Evolutionary conservation across 2,113 vertebrate genomes (phyloP), one percentile per base, ranked within the genome.

Genomic region (Delphinus delphis): DNA sequence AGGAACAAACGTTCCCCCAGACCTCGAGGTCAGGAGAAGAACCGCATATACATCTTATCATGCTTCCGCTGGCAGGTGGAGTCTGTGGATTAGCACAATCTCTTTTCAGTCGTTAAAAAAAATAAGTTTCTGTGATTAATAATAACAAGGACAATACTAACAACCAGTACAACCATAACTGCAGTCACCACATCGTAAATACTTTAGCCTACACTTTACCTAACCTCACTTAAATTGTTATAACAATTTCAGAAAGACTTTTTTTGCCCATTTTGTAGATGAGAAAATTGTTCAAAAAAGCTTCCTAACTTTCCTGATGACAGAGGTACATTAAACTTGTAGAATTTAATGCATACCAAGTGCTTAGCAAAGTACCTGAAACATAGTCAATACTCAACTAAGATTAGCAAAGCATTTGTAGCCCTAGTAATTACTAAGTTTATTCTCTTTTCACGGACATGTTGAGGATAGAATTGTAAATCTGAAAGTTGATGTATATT

Each of bases 311-410:
- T 55, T 76, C 31, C 20, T 33, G 26, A 15, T 44, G 18, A 6
- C 3, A 38, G 44, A 67, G 53, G 60, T 4, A 9, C 53, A 71
- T 33, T 70, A 55, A 81, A 84, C 3, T 18, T 53, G n/a, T 6
- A 1, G 26, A 38, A 36, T 26, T 15, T 62, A 36, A 44, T 26
- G 1, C 44, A 10, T 8, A 1, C 14, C 38, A 47, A 18, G 15
- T 6, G 3, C 36, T 55, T 11, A 60, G 33, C 15, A 36, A 10
- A 62, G n/a, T 26, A 18, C 10, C 12, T 0, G 6, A n/a, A 21
- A 38, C 44, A 50, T 0, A 18, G 2, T 44, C 15, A 10, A 7
- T 21, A 25, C 13, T 50, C 6, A 6, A 0, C 3, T 31, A 65
- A 63, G 17, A 50, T 5, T 33, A 83, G 23, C 41, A 9, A 36